These are phyloP conservation scores for Hyles euphorbiae DNA, from an alignment of 1,140 invertebrate species.

Conservation along the genomic window DNA sequence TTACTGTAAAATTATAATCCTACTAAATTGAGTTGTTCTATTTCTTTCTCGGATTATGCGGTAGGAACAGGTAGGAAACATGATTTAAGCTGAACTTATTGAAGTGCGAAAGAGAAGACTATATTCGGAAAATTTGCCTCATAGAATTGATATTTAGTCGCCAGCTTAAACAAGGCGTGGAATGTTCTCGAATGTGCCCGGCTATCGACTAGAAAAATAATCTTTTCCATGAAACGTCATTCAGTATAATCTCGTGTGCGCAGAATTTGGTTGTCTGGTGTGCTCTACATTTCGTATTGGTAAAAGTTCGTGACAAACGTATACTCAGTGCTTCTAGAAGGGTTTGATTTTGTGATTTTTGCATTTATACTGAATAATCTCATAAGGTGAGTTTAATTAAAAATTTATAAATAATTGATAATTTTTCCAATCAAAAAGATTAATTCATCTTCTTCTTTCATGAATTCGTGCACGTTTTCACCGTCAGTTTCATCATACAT, in stretches of 20 bases:
- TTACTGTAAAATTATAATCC: too few species aligned
- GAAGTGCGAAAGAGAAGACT: neutral
- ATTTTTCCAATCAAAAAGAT: too few species aligned
- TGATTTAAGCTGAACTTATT: neutral
- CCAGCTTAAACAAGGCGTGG: constrained; percentile 9
- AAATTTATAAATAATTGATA: neutral
- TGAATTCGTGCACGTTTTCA: too few species aligned
- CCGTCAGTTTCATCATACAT: too few species aligned
- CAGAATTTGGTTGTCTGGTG: constrained; percentile 2
- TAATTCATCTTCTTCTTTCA: too few species aligned
- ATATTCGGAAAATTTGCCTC: neutral
- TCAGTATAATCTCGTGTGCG: constrained; percentile 4
- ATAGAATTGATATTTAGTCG: neutral
- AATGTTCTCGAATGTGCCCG: constrained; percentile 51
- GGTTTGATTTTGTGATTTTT: neutral
- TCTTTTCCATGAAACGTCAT: constrained; percentile 9
- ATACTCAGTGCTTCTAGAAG: neutral
- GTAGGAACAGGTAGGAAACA: too few species aligned
- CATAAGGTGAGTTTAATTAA: neutral
- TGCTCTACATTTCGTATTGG: neutral
- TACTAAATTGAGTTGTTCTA: too few species aligned
- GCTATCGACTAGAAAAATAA: constrained; percentile 1
- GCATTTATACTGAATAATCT: constrained; percentile 2
- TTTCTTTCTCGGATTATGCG: too few species aligned
- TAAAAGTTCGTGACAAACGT: neutral